Conservation (phyloP, 2,888 invertebrate genomes). For the Drosophila glabriapex region DNA sequence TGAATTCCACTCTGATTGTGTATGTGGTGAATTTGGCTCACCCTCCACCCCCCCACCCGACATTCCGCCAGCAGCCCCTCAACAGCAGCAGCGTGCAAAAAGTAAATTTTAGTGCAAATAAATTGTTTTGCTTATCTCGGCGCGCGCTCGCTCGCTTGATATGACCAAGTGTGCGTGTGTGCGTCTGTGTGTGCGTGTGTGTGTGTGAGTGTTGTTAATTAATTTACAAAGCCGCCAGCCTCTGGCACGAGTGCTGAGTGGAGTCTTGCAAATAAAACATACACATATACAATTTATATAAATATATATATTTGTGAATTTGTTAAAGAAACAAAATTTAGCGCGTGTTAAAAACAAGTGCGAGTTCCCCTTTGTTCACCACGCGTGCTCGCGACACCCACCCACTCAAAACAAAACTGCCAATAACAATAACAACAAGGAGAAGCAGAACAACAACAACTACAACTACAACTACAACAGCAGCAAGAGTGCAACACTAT, state of each 20-base stretch:
- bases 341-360: slow-evolving; percentile 54
- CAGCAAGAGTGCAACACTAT: slow-evolving; percentile 9
- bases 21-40: slow-evolving; percentile 74
- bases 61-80: slow-evolving; percentile 25
- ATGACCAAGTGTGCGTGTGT: slow-evolving; percentile 41
- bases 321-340: slow-evolving; percentile 39
- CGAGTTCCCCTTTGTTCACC: slow-evolving; percentile 26
- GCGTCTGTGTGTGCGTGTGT: slow-evolving; percentile 39
- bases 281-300: slow-evolving; percentile 26
- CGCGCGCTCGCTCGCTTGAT: slow-evolving; percentile 65
- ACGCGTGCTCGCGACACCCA: slow-evolving; percentile 40
- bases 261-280: slow-evolving; percentile 55
- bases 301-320: slow-evolving; percentile 30
- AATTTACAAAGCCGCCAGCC: slow-evolving; percentile 62
- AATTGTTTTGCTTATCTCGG: slow-evolving; percentile 79
- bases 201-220: slow-evolving; percentile 73
- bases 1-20: slow-evolving; percentile 59
- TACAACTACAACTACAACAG: slow-evolving; percentile 11
- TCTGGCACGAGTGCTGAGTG: slow-evolving; percentile 26
- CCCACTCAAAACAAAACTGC: slow-evolving; percentile 23
- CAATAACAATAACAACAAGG: slow-evolving; percentile 16
- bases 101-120: slow-evolving; percentile 81
- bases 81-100: slow-evolving; percentile 67
- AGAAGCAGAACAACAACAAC: slow-evolving; percentile 23
- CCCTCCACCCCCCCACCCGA: slow-evolving; percentile 24